Percentiles rank a stretch among this genome's conserved stretches.
Evolutionary conservation across 2,797 vertebrate genomes (phyloP).

Genomic region (Xenopus petersii): DNA sequence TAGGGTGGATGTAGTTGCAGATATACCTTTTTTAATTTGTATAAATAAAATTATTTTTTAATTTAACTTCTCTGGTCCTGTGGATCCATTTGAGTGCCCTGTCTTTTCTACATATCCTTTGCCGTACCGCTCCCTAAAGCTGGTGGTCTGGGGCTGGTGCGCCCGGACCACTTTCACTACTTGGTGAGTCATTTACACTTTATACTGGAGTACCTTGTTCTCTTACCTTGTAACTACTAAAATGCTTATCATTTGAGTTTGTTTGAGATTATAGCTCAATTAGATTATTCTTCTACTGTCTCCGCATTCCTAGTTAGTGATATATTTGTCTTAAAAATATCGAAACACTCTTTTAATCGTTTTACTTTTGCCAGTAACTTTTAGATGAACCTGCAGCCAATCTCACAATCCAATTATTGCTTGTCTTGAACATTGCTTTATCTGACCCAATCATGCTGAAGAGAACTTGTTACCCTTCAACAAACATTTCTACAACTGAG

Average conservation of each 20-base stretch:
- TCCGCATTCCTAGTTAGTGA: slow-evolving; percentile 28
- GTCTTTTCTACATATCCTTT: no score
- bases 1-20: no score
- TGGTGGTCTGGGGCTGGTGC: no score
- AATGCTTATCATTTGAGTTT: neutral
- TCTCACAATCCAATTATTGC: slow-evolving; percentile 45
- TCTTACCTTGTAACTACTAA: no score
- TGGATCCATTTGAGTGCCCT: no score
- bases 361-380: slow-evolving; percentile 30
- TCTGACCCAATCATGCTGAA: slow-evolving; percentile 37
- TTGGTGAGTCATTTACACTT: no score
- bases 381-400: slow-evolving; percentile 25
- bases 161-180: no score
- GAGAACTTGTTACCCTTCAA: slow-evolving; percentile 35
- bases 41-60: no score
- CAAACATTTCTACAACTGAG: slow-evolving; percentile 25
- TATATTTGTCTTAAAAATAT: neutral
- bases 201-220: no score
- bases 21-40: no score
- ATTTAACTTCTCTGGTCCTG: no score
- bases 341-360: slow-evolving; percentile 15
- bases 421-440: slow-evolving; percentile 39
- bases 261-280: slow-evolving; percentile 21
- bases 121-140: no score
- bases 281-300: slow-evolving; percentile 28